These are phyloP conservation scores for Prunella strophiata DNA, from an alignment of 2,797 vertebrate genomes.

Conservation along the genomic window DNA sequence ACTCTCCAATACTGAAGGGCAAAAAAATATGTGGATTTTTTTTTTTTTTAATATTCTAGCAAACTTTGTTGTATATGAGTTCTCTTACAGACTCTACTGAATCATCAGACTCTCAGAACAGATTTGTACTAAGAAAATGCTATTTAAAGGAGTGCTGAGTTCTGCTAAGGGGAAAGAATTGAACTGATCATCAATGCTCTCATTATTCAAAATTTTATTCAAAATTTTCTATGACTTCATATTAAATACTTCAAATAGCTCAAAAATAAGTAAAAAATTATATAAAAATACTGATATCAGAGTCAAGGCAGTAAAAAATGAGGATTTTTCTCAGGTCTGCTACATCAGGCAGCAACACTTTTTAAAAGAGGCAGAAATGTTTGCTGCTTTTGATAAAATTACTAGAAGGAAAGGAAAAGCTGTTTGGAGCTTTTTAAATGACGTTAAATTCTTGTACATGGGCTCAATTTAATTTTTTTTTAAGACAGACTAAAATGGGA, in stretches of 20 bases:
- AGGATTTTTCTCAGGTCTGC: not conserved
- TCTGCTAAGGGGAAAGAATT: not conserved
- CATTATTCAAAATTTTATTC: conserved; percentile 1
- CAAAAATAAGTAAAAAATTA: not conserved
- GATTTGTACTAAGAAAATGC: not conserved
- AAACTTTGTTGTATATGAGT: not conserved
- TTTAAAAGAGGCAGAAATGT: not conserved
- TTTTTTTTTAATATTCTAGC: not conserved
- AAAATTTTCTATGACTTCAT: not conserved
- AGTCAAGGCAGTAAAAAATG: not conserved
- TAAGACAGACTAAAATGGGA: not conserved
- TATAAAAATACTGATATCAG: not conserved
- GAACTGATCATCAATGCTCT: not conserved
- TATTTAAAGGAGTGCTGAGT: conserved; percentile 32
- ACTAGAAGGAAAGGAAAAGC: not conserved
- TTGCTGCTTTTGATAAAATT: not conserved
- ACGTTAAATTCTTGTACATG: not conserved
- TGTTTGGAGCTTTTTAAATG: not conserved
- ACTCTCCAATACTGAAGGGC: not conserved
- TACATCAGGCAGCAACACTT: not conserved
- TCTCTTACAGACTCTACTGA: not conserved
- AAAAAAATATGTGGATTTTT: not conserved
- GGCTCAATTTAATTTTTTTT: not conserved
- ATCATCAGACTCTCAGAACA: conserved; percentile 12
- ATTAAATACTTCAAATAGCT: not conserved